Base-by-base conservation (phyloP, 2,888 invertebrate species). In the Erynnis tages region DNA sequence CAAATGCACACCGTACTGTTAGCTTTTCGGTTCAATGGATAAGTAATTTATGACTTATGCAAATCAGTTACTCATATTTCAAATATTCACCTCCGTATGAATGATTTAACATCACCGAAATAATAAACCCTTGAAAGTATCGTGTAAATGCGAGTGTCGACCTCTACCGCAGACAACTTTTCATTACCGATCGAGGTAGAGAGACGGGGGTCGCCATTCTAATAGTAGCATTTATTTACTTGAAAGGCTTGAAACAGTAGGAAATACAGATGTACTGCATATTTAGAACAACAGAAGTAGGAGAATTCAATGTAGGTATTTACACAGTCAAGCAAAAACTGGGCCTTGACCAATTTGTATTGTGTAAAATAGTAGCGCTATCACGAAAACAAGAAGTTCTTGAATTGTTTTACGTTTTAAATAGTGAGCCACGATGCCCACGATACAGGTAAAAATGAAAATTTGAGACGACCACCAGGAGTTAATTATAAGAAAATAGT, bases 151-250 rank as follows among this genome's bases (percentile, higher is more conserved):
- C 35, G 14, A 29, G 43, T 32, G 35, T 30, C 70, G 76, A 74
- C 79, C 78, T 79, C 73, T 73, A 69, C 65, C 64, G 66, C 63
- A 65, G 65, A 69, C 73, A 73, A 76, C 74, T 76, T 78, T 78
- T 76, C 66, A 72, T 73, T 69, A 66, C 60, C 60, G 62, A 66
- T 60, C 60, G 62, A 54, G 59, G 63, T 61, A 58, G 60, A 58
- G 60, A 59, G 65, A 64, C 65, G 69, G 67, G 63, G 67, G 69
- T 65, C 62, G 61, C 66, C 69, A 66, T 69, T 75, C 73, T 76
- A 73, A 76, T 68, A 65, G 49, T 53, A 11, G 23, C 27, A 50
- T 34, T 32, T 37, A 52, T 45, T 38, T 45, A 53, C 52, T 45
- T 45, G 52, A 53, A 45, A 53, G 23, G 49, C 27, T 38, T 6